Conservation (phyloP, 2,888 invertebrate species). For the Odiellus spinosus region DNA sequence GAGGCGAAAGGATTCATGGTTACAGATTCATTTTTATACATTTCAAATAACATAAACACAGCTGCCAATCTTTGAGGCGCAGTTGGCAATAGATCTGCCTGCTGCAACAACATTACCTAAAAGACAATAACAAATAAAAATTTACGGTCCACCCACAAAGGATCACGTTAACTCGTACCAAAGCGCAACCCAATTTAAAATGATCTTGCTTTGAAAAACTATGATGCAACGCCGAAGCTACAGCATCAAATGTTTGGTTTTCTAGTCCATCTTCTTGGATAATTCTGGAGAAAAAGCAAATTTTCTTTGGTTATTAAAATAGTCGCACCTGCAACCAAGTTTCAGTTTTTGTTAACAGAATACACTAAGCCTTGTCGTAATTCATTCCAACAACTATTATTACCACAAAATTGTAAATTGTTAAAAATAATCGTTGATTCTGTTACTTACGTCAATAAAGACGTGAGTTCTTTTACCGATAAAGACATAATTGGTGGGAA, state of each 20-base stretch:
- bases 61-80: slow-evolving; percentile 51
- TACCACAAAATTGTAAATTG: too few species aligned
- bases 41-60: slow-evolving; percentile 49
- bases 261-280: slow-evolving; percentile 56
- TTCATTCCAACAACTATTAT: too few species aligned
- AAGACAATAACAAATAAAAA: not conserved
- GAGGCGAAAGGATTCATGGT: slow-evolving; percentile 52
- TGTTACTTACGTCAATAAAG: too few species aligned
- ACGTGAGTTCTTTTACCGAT: too few species aligned
- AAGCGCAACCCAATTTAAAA: slow-evolving; percentile 32
- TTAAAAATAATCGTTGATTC: too few species aligned
- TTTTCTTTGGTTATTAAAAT: too few species aligned
- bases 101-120: slow-evolving; percentile 40
- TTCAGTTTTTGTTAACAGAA: too few species aligned
- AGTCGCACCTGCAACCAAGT: too few species aligned
- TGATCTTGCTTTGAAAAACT: slow-evolving; percentile 59
- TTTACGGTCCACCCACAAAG: not conserved
- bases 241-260: slow-evolving; percentile 53
- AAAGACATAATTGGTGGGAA: too few species aligned
- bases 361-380: too few species aligned
- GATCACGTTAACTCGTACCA: slow-evolving; percentile 5
- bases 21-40: slow-evolving; percentile 47
- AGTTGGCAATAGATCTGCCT: slow-evolving; percentile 49
- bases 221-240: slow-evolving; percentile 59
- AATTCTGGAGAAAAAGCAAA: too few species aligned